phyloP scores from a whole-genome alignment of 1,140 invertebrate species.

The Medauroidea extradentata region DNA sequence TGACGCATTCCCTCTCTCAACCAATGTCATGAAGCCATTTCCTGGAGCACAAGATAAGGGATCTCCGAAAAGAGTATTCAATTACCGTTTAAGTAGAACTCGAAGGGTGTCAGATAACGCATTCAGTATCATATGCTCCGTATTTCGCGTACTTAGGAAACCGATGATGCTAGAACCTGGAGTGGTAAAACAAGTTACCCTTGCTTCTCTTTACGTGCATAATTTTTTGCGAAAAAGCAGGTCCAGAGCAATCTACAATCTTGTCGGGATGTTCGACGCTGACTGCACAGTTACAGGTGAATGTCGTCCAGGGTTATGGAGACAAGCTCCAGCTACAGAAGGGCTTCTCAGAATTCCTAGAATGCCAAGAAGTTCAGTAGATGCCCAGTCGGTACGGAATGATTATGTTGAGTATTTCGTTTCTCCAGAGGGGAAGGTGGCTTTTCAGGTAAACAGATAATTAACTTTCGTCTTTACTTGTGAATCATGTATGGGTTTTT shows the following conservation, averaged over 20 bases:
- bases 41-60: slow-evolving; percentile 14
- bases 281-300: slow-evolving; percentile 16
- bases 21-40: slow-evolving; percentile 39
- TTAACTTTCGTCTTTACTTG: neutral
- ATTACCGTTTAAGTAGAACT: slow-evolving; percentile 29
- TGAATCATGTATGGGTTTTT: neutral
- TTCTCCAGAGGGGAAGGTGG: slow-evolving; percentile 16
- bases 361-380: slow-evolving; percentile 17
- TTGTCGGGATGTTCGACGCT: slow-evolving; percentile 17
- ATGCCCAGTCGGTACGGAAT: slow-evolving; percentile 22
- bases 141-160: slow-evolving; percentile 11
- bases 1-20: slow-evolving; percentile 39
- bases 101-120: slow-evolving; percentile 39
- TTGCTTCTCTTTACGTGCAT: slow-evolving; percentile 10
- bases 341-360: slow-evolving; percentile 7
- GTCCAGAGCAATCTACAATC: slow-evolving; percentile 15
- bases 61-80: slow-evolving; percentile 29
- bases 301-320: slow-evolving; percentile 22
- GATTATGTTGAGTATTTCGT: slow-evolving; percentile 24
- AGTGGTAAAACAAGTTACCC: neutral
- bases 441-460: slow-evolving; percentile 20
- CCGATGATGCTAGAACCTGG: neutral
- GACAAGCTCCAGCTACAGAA: neutral
- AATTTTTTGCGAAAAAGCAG: slow-evolving; percentile 20
- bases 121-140: slow-evolving; percentile 35